A percentile compares a stretch with the other conserved stretches of the same genome.
These are phyloP conservation scores for Sebastes ruberrimus DNA, from an alignment of 2,797 vertebrate species.

Conservation along the genomic window DNA sequence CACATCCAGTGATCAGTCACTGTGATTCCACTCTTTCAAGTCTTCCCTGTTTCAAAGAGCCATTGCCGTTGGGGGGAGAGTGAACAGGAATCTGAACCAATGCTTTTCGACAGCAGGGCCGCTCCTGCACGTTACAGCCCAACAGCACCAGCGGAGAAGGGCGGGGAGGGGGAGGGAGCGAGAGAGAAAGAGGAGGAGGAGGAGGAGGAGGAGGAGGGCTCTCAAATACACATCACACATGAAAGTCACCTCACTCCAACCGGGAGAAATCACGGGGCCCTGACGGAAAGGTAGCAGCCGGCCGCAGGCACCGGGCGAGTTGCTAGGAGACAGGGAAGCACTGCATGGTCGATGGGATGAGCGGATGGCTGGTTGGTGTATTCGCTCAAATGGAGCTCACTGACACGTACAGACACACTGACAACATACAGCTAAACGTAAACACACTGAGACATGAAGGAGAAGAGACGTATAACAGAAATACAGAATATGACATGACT, in stretches of 20 bases:
- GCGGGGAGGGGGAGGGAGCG: background rate
- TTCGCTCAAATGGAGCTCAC: conserved; percentile 57
- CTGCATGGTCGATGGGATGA: conserved; percentile 54
- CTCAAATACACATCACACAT: conserved; percentile 75
- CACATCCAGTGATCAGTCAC: conserved; percentile 76
- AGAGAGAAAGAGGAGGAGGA: background rate
- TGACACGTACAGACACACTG: conserved; percentile 61
- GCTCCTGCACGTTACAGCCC: conserved; percentile 67
- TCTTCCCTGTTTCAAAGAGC: conserved; percentile 74
- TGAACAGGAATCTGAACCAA: conserved; percentile 75
- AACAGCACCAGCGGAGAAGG: conserved; percentile 56
- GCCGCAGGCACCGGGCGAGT: conserved; percentile 68
- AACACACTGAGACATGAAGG: conserved; percentile 42
- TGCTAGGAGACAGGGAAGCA: conserved; percentile 78
- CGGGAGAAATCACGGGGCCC: conserved; percentile 69
- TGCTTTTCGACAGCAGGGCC: conserved; percentile 76
- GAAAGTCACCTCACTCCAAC: conserved; percentile 77
- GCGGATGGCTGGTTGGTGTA: conserved; percentile 56
- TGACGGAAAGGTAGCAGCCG: conserved; percentile 78
- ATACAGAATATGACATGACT: conserved; percentile 2
- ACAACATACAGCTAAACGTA: conserved; percentile 48
- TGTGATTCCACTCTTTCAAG: conserved; percentile 77
- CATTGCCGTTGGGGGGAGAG: conserved; percentile 66
- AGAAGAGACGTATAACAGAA: conserved; percentile 3
- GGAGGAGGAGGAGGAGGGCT: conserved; percentile 29